Conservation (phyloP, 2,797 vertebrate genomes). For the Coregonus ussuriensis region DNA sequence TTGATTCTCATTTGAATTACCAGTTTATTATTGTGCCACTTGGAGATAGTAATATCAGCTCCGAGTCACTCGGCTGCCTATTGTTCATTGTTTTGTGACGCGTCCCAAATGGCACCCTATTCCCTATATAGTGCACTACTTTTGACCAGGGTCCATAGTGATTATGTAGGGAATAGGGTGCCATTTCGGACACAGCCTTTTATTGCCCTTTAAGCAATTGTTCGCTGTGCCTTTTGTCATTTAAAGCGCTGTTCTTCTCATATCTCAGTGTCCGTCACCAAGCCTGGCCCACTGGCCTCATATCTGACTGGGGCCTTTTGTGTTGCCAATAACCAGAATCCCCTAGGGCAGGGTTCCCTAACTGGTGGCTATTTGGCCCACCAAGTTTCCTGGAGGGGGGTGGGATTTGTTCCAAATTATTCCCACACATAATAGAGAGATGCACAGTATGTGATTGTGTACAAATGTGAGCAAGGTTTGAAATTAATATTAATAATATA, state of each 20-base stretch:
- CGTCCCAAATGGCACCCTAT: neutral
- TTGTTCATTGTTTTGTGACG: neutral
- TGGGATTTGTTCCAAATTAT: too few relatives aligned
- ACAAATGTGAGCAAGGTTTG: too few relatives aligned
- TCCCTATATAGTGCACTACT: neutral
- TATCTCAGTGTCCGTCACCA: neutral
- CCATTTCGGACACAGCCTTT: neutral
- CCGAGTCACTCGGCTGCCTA: neutral
- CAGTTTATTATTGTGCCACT: conserved; percentile 3
- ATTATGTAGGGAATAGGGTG: neutral
- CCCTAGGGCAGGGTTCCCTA: neutral
- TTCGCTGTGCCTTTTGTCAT: neutral
- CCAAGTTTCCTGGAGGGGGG: too few relatives aligned
- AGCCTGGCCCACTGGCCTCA: neutral
- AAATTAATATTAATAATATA: too few relatives aligned
- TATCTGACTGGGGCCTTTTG: neutral
- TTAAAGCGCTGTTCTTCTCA: neutral
- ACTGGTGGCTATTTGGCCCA: neutral
- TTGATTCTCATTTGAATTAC: neutral
- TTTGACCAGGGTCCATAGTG: neutral
- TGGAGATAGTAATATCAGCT: neutral
- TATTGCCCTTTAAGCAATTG: neutral
- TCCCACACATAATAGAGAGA: too few relatives aligned
- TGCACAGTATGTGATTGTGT: too few relatives aligned
- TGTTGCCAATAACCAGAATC: neutral